A percentile compares a stretch with the other conserved stretches of the same genome.
Evolutionary conservation across 1,140 invertebrate species (phyloP).

Genomic region (Oreohelix idahoensis): DNA sequence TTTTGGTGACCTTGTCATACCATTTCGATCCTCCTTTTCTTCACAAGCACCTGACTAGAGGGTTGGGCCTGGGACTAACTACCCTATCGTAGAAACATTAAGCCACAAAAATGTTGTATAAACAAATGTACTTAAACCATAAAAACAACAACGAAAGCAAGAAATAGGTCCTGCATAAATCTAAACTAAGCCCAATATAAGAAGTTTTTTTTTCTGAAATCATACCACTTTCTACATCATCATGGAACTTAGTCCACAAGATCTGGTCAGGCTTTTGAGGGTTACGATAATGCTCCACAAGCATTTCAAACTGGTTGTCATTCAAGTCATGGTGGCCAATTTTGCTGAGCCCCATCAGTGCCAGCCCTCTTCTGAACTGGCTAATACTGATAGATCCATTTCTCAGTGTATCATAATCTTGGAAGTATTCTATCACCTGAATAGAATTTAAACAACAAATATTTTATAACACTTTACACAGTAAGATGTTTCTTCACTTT

Average conservation of each 20-base stretch:
- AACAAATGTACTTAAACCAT: too few species aligned
- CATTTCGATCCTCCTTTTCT: too few species aligned
- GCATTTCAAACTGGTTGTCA: constrained; percentile 62
- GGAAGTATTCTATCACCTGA: constrained; percentile 67
- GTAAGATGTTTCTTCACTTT: too few species aligned
- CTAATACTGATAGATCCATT: constrained; percentile 68
- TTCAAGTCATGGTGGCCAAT: constrained; percentile 69
- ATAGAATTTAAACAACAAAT: constrained; percentile 36
- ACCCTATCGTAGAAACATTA: too few species aligned
- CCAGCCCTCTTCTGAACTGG: constrained; percentile 70
- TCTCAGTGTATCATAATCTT: constrained; percentile 71
- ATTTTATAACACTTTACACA: too few species aligned
- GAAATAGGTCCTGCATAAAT: not conserved
- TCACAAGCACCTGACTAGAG: too few species aligned
- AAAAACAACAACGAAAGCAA: too few species aligned
- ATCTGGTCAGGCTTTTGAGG: constrained; percentile 64
- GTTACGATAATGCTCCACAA: constrained; percentile 66
- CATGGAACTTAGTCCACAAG: constrained; percentile 67
- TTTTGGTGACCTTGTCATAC: too few species aligned
- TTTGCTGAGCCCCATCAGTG: constrained; percentile 69
- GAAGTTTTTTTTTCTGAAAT: not conserved
- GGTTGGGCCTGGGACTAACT: too few species aligned
- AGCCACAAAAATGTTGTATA: too few species aligned
- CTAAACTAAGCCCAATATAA: not conserved
- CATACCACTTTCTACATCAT: constrained; percentile 71